phyloP scores from a whole-genome alignment of 2,113 vertebrate genomes.

The Phyllostomus discolor region DNA sequence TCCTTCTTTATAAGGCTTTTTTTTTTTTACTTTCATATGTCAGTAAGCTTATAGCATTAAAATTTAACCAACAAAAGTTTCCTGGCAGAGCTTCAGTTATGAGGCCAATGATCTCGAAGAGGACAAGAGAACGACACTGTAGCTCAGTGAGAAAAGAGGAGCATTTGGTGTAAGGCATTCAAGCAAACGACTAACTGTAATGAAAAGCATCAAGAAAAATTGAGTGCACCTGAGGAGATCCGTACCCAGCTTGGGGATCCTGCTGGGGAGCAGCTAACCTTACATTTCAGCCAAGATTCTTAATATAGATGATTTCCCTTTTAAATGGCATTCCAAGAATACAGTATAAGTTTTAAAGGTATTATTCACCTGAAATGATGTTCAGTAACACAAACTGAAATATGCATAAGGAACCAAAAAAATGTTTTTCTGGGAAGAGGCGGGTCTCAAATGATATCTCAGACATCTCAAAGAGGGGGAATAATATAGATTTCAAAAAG shows the following conservation, averaged over 20 bases:
- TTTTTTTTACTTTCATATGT: conserved; percentile 19
- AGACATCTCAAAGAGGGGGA: neutral
- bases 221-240: conserved; percentile 25
- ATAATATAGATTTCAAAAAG: neutral
- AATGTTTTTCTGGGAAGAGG: neutral
- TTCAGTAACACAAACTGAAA: neutral
- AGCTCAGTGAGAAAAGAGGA: neutral
- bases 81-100: conserved; percentile 24
- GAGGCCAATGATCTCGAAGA: conserved; percentile 29
- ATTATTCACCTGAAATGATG: neutral
- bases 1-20: conserved; percentile 28
- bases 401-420: neutral
- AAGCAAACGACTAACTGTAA: neutral
- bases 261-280: conserved; percentile 41
- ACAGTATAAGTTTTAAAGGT: neutral
- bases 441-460: neutral
- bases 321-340: neutral
- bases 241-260: neutral
- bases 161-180: conserved; percentile 5
- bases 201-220: conserved; percentile 53
- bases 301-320: conserved; percentile 30
- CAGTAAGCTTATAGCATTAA: conserved; percentile 13
- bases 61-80: conserved; percentile 47
- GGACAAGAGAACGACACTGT: neutral
- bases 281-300: conserved; percentile 33